Evolutionary conservation across 2,113 vertebrate genomes (phyloP).

Genomic region (Urocolius indicus): DNA sequence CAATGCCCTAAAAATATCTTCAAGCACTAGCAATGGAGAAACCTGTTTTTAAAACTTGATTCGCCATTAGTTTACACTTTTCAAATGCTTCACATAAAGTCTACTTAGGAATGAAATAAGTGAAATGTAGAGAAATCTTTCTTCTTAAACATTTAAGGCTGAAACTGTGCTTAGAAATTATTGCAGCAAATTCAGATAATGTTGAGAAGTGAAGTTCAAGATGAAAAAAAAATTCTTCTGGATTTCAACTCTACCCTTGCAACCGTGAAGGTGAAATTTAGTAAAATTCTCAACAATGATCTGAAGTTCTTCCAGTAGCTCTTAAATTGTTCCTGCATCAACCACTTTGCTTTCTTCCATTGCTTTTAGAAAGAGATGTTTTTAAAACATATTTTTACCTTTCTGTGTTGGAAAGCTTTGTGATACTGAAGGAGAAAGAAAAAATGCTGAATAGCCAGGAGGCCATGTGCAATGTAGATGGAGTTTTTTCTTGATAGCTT

Average conservation of each 20-base stretch:
- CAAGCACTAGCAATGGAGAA: background rate
- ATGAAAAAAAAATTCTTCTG: background rate
- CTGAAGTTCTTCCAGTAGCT: background rate
- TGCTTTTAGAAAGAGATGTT: background rate
- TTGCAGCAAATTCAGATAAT: background rate
- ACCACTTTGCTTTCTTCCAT: background rate
- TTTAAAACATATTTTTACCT: background rate
- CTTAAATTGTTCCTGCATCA: background rate
- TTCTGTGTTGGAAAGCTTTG: background rate
- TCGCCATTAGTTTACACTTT: background rate
- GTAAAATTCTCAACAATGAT: background rate
- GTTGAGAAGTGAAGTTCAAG: conserved; percentile 31
- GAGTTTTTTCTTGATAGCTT: background rate
- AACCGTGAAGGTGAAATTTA: conserved; percentile 2
- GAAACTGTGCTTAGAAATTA: conserved; percentile 32
- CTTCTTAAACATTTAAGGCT: background rate
- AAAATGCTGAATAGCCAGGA: background rate
- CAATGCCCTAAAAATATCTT: background rate
- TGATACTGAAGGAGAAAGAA: background rate
- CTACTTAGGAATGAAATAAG: background rate
- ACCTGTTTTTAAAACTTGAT: background rate
- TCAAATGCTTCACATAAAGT: background rate
- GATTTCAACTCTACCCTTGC: background rate
- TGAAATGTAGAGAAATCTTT: background rate
- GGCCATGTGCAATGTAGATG: background rate